Conservation (phyloP, 2,888 invertebrate genomes). For the Meloe dianella region DNA sequence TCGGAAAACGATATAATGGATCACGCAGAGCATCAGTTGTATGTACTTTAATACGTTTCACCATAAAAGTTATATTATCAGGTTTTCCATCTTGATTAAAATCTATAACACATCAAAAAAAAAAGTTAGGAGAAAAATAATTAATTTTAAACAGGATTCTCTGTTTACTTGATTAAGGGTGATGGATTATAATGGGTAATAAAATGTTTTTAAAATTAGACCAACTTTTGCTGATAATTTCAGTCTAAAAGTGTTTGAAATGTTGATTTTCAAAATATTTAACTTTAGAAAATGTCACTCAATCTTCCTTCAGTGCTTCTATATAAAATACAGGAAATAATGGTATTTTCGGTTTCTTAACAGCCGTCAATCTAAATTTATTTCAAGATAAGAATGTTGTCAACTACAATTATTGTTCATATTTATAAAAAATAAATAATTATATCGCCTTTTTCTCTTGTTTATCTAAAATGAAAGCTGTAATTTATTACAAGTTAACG, state of each 20-base stretch:
- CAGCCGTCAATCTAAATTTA: conserved; percentile 7
- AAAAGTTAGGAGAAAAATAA: conserved; percentile 16
- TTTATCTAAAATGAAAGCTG: conserved; percentile 18
- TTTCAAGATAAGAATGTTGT: conserved; percentile 7
- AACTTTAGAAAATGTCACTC: conserved; percentile 39
- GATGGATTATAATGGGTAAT: conserved; percentile 17
- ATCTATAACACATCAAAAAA: conserved; percentile 68
- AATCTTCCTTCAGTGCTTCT: conserved; percentile 22
- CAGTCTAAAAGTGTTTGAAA: conserved; percentile 13
- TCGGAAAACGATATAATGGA: conserved; percentile 86
- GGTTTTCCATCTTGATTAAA: conserved; percentile 91
- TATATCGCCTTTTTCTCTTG: not conserved
- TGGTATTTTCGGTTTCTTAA: conserved; percentile 3
- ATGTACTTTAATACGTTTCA: conserved; percentile 93
- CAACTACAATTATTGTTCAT: not conserved
- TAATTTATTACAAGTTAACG: conserved; percentile 27
- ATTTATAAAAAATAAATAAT: not conserved
- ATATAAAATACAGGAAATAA: not conserved
- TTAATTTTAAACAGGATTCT: conserved; percentile 5
- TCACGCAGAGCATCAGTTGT: conserved; percentile 84
- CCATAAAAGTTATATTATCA: conserved; percentile 95
- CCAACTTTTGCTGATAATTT: conserved; percentile 18
- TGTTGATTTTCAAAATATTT: conserved; percentile 31
- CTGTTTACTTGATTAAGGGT: not conserved
- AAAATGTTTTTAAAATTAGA: conserved; percentile 10